Base-by-base conservation (phyloP, 1,140 invertebrate species). In the Caenorhabditis elegans region DNA sequence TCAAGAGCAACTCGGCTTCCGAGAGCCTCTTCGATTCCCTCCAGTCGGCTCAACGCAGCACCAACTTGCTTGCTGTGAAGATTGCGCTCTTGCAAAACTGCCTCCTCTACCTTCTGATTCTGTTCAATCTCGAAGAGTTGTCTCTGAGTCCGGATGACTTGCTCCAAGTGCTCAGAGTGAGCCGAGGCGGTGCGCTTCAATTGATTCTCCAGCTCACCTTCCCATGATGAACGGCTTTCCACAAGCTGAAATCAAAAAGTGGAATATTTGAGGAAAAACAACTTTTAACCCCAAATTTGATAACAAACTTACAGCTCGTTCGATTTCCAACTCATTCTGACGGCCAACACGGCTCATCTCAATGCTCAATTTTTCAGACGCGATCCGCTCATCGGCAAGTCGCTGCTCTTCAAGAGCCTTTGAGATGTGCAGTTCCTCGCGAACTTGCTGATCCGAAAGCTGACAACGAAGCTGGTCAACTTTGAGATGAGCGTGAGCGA, bases 21-120 rank as follows among this genome's bases (percentile, higher is more conserved):
- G 3, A 98, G 91, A 1, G 94, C 94, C 49, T 93, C 91, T 90
- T 97, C 94, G 82, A 98, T 93, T n/a, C 95, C 96, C 82, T 93
- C 93, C 75, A 97, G 91, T 87, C 94, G 93, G 22, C 94, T 94
- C 31, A 95, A 92, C 90, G 95, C 93, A 0, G 92, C 92, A 2
- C 94, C 94, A 15, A 97, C 90, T 88, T 96, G 93, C 53, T 92
- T 91, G 89, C 95, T 94, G 90, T 94, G 89, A 91, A 92, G 39
- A 92, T 92, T 78, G 92, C 92, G 86, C 93, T 95, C 90, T n/a
- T 86, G 70, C 91, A 89, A 89, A 60, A 76, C 91, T 65, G 80
- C 89, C 82, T 95, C 94, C 70, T 92, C 89, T 26, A 94, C 87
- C 79, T 93, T 90, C 8, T 92, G 91, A 28, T 93, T 92, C 82